Evolutionary conservation across 1,140 invertebrate genomes (phyloP).

Genomic region (Portunus trituberculatus): DNA sequence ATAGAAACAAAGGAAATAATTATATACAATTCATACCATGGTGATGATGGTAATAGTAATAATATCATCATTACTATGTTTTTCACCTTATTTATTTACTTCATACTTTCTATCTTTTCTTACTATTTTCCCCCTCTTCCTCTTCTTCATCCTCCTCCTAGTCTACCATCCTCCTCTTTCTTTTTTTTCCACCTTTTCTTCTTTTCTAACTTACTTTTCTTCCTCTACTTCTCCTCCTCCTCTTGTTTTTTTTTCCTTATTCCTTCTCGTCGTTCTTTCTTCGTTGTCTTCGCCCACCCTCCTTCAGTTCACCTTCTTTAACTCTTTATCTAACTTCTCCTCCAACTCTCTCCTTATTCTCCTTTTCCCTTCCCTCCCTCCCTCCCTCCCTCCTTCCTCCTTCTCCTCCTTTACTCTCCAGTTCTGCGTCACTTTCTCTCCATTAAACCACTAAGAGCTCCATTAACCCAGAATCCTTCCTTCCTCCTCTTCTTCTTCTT

Average conservation of each 20-base stretch:
- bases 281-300: background rate
- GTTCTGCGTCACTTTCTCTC: constrained; percentile 2
- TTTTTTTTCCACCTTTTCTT: background rate
- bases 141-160: background rate
- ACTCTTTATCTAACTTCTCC: background rate
- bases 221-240: background rate
- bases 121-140: background rate
- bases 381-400: background rate
- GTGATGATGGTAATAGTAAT: too few relatives aligned
- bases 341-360: background rate
- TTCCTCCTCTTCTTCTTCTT: background rate
- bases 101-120: background rate
- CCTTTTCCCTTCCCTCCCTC: background rate
- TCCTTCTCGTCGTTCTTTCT: background rate
- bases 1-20: too few relatives aligned
- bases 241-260: background rate
- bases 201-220: background rate
- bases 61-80: too few relatives aligned
- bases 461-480: background rate
- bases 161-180: background rate
- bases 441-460: constrained; percentile 1
- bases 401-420: background rate
- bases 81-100: background rate
- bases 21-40: too few relatives aligned
- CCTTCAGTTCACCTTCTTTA: background rate